phyloP scores from a whole-genome alignment of 2,113 vertebrate genomes.

The Ceuthmochares aereus region DNA sequence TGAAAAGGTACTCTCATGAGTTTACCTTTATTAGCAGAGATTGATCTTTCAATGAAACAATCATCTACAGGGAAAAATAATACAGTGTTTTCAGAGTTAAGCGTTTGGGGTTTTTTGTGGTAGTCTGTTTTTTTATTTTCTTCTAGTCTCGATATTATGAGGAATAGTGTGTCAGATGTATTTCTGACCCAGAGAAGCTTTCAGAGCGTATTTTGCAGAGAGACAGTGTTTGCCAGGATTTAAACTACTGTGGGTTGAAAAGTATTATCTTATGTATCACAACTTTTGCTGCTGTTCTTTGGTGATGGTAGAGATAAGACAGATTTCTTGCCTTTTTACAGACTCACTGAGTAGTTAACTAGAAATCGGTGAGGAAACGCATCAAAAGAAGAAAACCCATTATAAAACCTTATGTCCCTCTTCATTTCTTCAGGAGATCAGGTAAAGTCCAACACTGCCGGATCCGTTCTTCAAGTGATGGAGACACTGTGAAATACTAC shows the following conservation, averaged over 20 bases:
- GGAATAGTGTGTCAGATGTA: neutral
- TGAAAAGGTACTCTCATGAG: neutral
- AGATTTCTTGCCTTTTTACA: neutral
- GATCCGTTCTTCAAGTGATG: constrained; percentile 86
- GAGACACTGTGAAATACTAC: constrained; percentile 80
- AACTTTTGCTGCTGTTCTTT: neutral
- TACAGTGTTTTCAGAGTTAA: neutral
- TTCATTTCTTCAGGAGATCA: constrained; percentile 79
- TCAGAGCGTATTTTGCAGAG: neutral
- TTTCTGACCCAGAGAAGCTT: neutral
- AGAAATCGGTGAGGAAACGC: neutral
- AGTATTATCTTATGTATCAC: neutral
- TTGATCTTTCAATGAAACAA: neutral
- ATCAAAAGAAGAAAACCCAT: neutral
- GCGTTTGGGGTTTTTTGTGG: rapidly evolving
- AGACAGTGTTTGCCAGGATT: neutral
- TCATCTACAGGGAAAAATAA: neutral
- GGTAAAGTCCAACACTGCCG: constrained; percentile 94
- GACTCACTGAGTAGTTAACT: neutral
- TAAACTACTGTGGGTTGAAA: neutral
- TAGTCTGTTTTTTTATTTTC: neutral
- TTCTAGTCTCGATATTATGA: neutral
- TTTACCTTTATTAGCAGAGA: neutral
- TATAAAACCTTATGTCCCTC: neutral
- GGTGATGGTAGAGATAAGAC: neutral